Conservation (phyloP, 2,888 invertebrate genomes). For the Apamea sordens region DNA sequence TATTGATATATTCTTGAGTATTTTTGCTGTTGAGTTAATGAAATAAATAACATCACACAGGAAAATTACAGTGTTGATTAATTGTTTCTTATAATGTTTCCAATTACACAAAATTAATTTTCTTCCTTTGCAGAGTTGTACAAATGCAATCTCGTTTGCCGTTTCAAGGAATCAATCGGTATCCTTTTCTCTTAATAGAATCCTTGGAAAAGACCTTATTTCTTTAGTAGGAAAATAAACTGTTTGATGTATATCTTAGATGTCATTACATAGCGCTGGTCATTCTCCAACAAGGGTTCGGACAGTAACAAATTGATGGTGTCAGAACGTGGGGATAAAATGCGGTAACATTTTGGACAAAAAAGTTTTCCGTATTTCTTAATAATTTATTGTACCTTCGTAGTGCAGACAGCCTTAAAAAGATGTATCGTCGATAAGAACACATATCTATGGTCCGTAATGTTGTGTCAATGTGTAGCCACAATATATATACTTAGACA, state of each 20-base stretch:
- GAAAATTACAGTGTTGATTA: neutral
- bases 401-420: neutral
- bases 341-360: slow-evolving; percentile 8
- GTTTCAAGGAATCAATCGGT: slow-evolving; percentile 14
- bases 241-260: slow-evolving; percentile 27
- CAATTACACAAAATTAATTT: neutral
- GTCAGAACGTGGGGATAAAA: slow-evolving; percentile 6
- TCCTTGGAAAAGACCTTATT: slow-evolving; percentile 1
- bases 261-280: slow-evolving; percentile 29
- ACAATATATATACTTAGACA: no score
- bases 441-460: neutral
- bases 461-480: neutral
- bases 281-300: slow-evolving; percentile 35
- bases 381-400: neutral
- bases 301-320: slow-evolving; percentile 48
- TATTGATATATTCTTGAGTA: no score
- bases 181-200: neutral
- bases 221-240: slow-evolving; percentile 18
- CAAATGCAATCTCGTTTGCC: no score
- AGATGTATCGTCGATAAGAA: neutral
- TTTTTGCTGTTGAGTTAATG: no score
- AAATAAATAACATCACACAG: neutral
- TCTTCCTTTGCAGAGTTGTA: neutral
- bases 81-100: neutral
- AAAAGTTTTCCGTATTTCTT: neutral